phyloP scores from a whole-genome alignment of 1,140 invertebrate species.

The Dryas iulia region DNA sequence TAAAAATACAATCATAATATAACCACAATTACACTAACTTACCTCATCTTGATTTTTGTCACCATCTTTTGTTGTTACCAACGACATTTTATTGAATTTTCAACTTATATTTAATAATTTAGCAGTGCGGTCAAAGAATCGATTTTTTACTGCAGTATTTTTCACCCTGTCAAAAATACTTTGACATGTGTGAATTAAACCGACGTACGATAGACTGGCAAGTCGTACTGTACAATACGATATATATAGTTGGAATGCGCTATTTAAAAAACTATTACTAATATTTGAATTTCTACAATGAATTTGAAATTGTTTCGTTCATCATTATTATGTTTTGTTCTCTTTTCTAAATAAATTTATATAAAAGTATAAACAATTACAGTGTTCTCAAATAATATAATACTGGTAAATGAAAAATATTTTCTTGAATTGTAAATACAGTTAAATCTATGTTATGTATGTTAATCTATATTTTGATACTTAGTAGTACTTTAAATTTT shows the following conservation, averaged over 20 bases:
- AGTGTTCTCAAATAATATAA: no score
- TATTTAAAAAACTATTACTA: no score
- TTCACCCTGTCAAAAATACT: background rate
- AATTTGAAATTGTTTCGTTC: background rate
- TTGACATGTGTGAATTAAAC: background rate
- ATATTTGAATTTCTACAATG: background rate
- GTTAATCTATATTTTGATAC: no score
- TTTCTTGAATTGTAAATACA: no score
- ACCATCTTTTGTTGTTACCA: conserved; percentile 73
- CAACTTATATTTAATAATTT: background rate
- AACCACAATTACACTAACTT: conserved; percentile 18
- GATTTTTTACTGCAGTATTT: conserved; percentile 14
- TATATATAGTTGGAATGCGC: background rate
- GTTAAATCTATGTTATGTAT: no score
- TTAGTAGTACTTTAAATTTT: no score
- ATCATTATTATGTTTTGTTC: no score
- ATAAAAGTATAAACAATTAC: no score
- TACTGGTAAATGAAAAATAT: no score
- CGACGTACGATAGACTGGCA: background rate
- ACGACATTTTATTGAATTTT: conserved; percentile 43
- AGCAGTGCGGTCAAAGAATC: conserved; percentile 4
- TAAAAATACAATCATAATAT: background rate
- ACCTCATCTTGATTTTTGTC: conserved; percentile 83
- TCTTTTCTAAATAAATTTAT: no score
- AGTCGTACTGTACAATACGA: background rate